Evolutionary conservation across 1,140 invertebrate species (phyloP).

Genomic region (Gyrodactylus salaris): DNA sequence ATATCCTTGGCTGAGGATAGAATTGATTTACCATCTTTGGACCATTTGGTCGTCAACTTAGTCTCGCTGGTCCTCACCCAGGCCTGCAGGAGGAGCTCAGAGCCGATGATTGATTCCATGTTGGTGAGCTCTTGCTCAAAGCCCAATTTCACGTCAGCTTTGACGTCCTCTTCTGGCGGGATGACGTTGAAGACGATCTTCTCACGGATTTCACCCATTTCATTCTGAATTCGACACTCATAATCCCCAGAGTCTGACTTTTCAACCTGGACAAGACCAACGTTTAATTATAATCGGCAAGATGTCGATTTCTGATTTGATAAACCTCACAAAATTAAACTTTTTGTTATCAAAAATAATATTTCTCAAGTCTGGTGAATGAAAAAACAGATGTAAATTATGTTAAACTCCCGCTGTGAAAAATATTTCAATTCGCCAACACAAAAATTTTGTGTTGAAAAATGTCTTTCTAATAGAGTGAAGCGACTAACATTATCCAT

Average conservation of each 20-base stretch:
- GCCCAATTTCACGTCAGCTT: neutral
- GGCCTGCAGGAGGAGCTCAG: neutral
- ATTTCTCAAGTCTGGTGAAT: no score
- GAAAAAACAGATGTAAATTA: no score
- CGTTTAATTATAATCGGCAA: no score
- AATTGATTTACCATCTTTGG: neutral
- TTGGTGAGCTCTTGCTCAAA: neutral
- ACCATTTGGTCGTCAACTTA: neutral
- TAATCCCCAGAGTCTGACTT: neutral
- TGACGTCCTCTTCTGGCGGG: neutral
- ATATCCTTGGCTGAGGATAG: neutral
- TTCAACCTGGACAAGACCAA: no score
- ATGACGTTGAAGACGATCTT: neutral
- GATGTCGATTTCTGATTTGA: no score
- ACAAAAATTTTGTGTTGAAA: no score
- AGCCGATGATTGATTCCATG: neutral
- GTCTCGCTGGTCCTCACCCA: neutral
- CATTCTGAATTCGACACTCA: neutral
- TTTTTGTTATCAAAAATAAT: no score
- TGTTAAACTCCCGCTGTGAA: no score
- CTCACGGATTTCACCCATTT: neutral
- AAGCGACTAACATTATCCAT: slow-evolving; percentile 15
- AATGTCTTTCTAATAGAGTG: no score
- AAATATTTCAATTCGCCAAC: no score
- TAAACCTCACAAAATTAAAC: no score